Conservation (phyloP, 2,888 invertebrate species). For the Drosophila ezoana region DNA sequence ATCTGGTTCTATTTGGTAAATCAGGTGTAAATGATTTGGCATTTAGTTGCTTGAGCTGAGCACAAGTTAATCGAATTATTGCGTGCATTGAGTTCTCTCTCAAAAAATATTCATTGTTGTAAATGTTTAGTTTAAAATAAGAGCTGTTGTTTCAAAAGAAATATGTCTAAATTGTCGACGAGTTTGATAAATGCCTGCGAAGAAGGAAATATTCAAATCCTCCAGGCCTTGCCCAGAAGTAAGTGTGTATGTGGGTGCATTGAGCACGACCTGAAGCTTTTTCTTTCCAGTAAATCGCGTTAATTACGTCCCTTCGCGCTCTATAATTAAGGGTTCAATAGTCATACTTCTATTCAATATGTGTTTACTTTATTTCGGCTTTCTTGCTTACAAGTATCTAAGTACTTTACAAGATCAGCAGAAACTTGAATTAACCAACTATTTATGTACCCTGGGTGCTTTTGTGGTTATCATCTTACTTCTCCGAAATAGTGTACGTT, state of each 20-base stretch:
- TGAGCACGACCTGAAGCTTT: not conserved
- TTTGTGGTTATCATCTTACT: constrained; percentile 16
- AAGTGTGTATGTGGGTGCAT: constrained; percentile 1
- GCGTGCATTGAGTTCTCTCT: constrained; percentile 44
- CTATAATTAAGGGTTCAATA: not conserved
- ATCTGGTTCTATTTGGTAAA: constrained; percentile 36
- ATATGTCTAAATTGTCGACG: constrained; percentile 18
- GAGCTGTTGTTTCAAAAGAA: constrained; percentile 1
- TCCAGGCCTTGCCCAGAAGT: not conserved
- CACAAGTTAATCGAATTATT: constrained; percentile 45
- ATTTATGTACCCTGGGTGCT: not conserved
- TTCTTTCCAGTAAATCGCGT: constrained; percentile 18
- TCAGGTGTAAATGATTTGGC: constrained; percentile 75
- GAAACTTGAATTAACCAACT: not conserved
- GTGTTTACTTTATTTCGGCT: constrained; percentile 15
- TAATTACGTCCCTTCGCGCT: not conserved
- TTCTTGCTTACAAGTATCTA: constrained; percentile 24
- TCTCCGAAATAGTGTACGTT: constrained; percentile 40
- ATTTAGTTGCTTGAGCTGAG: constrained; percentile 36
- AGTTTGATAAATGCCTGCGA: constrained; percentile 28
- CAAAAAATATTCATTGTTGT: constrained; percentile 11
- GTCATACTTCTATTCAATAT: constrained; percentile 44
- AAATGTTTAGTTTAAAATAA: not conserved
- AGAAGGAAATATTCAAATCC: constrained; percentile 3
- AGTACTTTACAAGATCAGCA: constrained; percentile 3